Percentiles rank a stretch among this genome's conserved stretches.
Conservation (phyloP, 2,797 vertebrate species). For the Anguilla obscura region DNA sequence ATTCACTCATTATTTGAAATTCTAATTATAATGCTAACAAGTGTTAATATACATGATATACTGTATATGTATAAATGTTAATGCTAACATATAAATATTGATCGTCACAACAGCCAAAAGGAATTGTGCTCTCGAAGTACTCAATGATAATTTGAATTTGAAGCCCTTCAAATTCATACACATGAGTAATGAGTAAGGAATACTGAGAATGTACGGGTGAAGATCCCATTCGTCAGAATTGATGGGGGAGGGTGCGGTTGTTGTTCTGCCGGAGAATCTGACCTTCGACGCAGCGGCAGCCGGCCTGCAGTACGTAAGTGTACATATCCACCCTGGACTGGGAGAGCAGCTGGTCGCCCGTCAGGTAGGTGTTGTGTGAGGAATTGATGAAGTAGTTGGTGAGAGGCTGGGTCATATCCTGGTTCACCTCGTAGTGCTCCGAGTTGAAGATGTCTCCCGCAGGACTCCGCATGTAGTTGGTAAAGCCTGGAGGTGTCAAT, state of each 20-base stretch:
- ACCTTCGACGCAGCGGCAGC: constrained; percentile 97
- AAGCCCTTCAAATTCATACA: not conserved
- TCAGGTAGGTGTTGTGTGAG: constrained; percentile 98
- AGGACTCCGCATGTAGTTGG: constrained; percentile 91
- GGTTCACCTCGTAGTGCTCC: constrained; percentile 82
- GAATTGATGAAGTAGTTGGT: constrained; percentile 96
- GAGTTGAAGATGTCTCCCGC: constrained; percentile 94
- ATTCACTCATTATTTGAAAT: not conserved
- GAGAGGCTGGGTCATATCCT: constrained; percentile 90
- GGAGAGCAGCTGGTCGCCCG: constrained; percentile 97
- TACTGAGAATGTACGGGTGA: not conserved
- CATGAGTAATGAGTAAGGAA: no score
- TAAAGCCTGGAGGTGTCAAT: constrained; percentile 79
- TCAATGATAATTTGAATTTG: no score
- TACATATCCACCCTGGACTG: constrained; percentile 98
- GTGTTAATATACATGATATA: not conserved
- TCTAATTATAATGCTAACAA: not conserved
- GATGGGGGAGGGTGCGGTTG: not conserved
- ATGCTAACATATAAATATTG: not conserved
- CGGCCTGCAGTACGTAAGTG: constrained; percentile 91
- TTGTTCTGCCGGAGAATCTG: constrained; percentile 37
- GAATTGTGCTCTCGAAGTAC: no score
- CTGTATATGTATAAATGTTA: not conserved
- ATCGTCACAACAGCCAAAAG: not conserved
- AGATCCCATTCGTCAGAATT: not conserved